phyloP scores from a whole-genome alignment of 2,113 vertebrate species.

The Grus americana region DNA sequence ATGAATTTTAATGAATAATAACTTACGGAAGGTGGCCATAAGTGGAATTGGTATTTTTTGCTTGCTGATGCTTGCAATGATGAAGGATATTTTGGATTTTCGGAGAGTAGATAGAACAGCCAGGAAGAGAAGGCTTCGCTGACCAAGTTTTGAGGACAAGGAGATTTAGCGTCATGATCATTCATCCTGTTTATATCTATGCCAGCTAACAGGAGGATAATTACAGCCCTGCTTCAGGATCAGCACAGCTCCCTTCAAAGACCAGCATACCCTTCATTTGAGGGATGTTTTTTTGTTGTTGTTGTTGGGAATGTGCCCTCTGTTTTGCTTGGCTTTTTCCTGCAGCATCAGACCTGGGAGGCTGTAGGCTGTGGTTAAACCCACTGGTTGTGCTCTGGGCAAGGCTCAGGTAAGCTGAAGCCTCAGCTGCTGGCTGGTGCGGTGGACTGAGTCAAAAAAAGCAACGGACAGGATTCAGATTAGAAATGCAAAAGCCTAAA shows the following conservation, averaged over 20 bases:
- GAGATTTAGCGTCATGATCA: background rate
- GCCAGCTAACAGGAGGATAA: background rate
- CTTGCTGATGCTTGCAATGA: background rate
- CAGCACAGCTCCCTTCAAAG: background rate
- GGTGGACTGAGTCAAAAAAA: background rate
- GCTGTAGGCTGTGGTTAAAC: background rate
- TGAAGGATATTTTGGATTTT: background rate
- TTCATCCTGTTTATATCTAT: background rate
- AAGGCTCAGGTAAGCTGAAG: background rate
- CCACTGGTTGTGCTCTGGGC: rapidly evolving
- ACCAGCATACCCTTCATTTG: background rate
- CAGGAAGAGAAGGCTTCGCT: background rate
- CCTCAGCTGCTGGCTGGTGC: background rate
- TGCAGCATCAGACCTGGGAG: background rate
- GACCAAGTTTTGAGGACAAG: background rate
- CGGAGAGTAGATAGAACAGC: background rate
- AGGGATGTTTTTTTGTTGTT: background rate
- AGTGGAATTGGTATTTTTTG: background rate
- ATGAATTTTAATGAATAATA: background rate
- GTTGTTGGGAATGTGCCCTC: background rate
- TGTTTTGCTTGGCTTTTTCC: background rate
- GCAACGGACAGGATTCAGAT: background rate
- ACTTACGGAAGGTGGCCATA: background rate
- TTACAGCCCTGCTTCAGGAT: background rate
- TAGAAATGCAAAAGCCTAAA: background rate